Conservation (phyloP, 2,113 vertebrate species). For the Salvelinus alpinus region DNA sequence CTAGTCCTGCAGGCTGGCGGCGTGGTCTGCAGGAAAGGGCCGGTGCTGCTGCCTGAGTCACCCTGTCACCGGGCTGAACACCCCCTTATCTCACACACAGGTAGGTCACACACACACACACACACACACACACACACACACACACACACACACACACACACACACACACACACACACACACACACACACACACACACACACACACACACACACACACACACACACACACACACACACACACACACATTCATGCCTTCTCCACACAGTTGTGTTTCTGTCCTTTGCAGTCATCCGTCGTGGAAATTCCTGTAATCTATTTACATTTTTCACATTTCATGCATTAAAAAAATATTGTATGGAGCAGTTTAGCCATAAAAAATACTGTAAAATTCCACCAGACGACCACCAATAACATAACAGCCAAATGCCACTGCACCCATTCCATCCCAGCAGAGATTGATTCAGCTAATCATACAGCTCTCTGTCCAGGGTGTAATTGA, state of each 20-base stretch:
- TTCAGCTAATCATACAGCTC: slow-evolving; percentile 56
- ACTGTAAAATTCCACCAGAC: slow-evolving; percentile 38
- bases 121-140: background rate
- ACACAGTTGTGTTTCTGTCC: background rate
- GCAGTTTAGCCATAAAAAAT: slow-evolving; percentile 47
- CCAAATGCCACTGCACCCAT: slow-evolving; percentile 60
- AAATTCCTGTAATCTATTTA: background rate
- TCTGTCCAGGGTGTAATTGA: slow-evolving; percentile 56
- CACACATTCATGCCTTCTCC: background rate
- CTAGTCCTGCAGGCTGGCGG: slow-evolving; percentile 70
- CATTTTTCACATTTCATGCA: slow-evolving; percentile 10
- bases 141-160: background rate
- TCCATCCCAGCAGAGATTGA: slow-evolving; percentile 40
- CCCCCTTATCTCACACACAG: slow-evolving; percentile 85
- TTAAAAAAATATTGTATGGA: slow-evolving; percentile 43
- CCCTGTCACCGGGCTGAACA: slow-evolving; percentile 85
- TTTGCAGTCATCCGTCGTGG: no score
- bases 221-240: slow-evolving; percentile 69
- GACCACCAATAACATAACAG: slow-evolving; percentile 35
- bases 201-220: background rate
- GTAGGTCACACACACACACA: slow-evolving; percentile 63
- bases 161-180: background rate
- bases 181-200: background rate
- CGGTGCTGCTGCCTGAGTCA: slow-evolving; percentile 65
- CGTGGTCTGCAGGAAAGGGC: slow-evolving; percentile 65